Evolutionary conservation across 2,113 vertebrate genomes (phyloP).

Genomic region (Solenodon paradoxus): DNA sequence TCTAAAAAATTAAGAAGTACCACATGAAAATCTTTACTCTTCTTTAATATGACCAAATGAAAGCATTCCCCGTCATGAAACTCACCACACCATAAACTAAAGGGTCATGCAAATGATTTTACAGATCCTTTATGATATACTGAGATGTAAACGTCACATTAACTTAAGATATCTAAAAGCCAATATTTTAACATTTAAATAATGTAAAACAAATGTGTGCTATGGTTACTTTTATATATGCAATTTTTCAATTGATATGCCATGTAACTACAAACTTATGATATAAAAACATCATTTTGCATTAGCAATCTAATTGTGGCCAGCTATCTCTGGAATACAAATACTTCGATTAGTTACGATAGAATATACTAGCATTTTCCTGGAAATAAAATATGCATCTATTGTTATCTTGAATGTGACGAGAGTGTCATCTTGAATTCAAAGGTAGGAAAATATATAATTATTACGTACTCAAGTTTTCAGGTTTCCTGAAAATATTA

Average conservation of each 20-base stretch:
- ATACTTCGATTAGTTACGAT: conserved; percentile 14
- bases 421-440: conserved; percentile 42
- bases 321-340: conserved; percentile 20
- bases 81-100: not conserved
- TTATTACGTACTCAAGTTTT: conserved; percentile 35
- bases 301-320: not conserved
- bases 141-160: not conserved
- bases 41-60: not conserved
- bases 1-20: not conserved
- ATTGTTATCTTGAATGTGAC: conserved; percentile 44
- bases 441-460: conserved; percentile 41
- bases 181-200: not conserved
- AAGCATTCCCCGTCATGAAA: not conserved
- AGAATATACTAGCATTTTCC: not conserved
- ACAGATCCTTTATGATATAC: not conserved
- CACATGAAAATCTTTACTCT: not conserved
- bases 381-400: not conserved
- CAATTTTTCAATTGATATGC: conserved; percentile 42
- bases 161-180: not conserved
- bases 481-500: conserved; percentile 38
- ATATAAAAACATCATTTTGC: conserved; percentile 17
- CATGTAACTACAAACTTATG: not conserved
- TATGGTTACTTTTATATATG: not conserved
- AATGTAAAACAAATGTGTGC: not conserved
- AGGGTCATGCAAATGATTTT: not conserved